Evolutionary conservation across 30 jellyfish, hydroid and myxozoan species (phyloP).

Genomic region (Haliclystus octoradiatus): DNA sequence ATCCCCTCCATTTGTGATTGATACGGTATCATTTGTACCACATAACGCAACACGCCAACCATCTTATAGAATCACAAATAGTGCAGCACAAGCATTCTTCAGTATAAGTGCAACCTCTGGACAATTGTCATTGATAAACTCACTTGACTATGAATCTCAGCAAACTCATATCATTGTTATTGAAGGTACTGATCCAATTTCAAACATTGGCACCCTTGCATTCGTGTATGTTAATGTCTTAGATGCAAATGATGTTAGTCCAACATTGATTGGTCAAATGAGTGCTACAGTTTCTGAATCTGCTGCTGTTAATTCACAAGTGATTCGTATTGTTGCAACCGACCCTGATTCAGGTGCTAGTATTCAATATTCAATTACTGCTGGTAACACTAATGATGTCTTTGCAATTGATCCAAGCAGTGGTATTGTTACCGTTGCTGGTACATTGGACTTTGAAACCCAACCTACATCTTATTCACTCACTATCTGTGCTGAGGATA

Average conservation of each 20-base stretch:
- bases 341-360: constrained; percentile 45
- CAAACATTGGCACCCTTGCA: constrained; percentile 35
- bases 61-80: constrained; percentile 17
- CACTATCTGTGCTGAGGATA: constrained; percentile 48
- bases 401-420: constrained; percentile 55
- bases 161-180: constrained; percentile 37
- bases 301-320: constrained; percentile 48
- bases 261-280: constrained; percentile 13
- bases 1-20: background rate
- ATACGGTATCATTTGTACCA: background rate
- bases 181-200: constrained; percentile 42
- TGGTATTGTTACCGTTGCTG: constrained; percentile 52
- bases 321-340: constrained; percentile 27
- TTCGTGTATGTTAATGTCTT: constrained; percentile 41
- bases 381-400: constrained; percentile 34
- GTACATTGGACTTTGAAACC: constrained; percentile 18
- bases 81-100: constrained; percentile 28
- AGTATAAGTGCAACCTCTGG: constrained; percentile 52
- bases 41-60: constrained; percentile 4
- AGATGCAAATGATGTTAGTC: constrained; percentile 43
- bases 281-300: constrained; percentile 45
- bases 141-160: constrained; percentile 47
- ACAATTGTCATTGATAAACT: constrained; percentile 18
- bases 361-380: constrained; percentile 15
- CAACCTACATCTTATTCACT: constrained; percentile 27